These are phyloP conservation scores for Delphinus delphis DNA, from an alignment of 2,113 vertebrate species.

Conservation along the genomic window DNA sequence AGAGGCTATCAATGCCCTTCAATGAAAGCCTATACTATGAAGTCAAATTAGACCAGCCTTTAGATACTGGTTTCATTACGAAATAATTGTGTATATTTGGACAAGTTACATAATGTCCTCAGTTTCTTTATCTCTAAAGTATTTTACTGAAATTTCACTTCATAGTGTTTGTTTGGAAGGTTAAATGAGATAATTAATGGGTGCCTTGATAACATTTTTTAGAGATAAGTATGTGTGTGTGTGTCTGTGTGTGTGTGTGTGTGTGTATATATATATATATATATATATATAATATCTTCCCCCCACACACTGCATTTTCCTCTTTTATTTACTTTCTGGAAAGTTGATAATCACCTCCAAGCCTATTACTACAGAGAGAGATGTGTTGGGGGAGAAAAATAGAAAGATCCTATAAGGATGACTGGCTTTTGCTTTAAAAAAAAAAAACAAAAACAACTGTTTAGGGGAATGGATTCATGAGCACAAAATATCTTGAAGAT, in stretches of 20 bases:
- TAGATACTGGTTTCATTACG: not conserved
- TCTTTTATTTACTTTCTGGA: conserved; percentile 12
- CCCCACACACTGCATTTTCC: not conserved
- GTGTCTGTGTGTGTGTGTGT: not conserved
- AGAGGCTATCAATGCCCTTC: not conserved
- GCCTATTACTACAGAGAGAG: not conserved
- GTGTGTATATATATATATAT: too few relatives aligned
- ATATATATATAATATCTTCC: too few relatives aligned
- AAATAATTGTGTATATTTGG: not conserved
- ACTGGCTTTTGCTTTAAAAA: not conserved
- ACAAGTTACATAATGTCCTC: not conserved
- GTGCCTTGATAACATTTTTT: not conserved
- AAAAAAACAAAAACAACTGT: not conserved
- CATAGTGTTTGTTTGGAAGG: not conserved
- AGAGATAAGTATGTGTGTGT: not conserved
- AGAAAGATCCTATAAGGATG: not conserved
- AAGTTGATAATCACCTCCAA: not conserved
- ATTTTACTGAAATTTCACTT: not conserved
- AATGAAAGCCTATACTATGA: not conserved
- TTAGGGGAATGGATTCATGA: not conserved
- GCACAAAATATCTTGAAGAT: not conserved
- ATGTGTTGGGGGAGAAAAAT: not conserved
- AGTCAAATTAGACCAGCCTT: not conserved
- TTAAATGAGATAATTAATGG: not conserved
- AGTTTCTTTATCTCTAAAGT: not conserved